These are phyloP conservation scores for Sarcophaga caerulescens DNA, from an alignment of 2,888 invertebrate genomes.

Conservation along the genomic window DNA sequence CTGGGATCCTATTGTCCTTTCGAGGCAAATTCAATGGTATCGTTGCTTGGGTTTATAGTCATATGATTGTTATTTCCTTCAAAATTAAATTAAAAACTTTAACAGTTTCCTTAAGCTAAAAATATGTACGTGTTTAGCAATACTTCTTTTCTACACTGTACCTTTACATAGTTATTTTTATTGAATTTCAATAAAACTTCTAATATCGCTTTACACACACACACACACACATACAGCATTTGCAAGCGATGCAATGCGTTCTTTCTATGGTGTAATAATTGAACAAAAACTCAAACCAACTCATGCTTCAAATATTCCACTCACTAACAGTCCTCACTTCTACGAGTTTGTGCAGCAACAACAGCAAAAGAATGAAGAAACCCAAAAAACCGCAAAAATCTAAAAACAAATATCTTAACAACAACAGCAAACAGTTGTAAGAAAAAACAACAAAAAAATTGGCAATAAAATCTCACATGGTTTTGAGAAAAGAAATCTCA, in stretches of 20 bases:
- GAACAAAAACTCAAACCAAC: constrained; percentile 1
- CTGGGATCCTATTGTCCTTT: no score
- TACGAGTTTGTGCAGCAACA: no score
- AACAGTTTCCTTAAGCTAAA: neutral
- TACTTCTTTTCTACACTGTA: neutral
- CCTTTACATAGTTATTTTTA: neutral
- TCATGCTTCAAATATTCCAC: constrained; percentile 45
- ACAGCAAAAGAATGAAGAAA: constrained; percentile 11
- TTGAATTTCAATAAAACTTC: constrained; percentile 41
- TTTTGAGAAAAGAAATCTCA: constrained; percentile 30
- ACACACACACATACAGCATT: neutral
- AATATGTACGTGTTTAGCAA: no score
- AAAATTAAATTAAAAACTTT: no score
- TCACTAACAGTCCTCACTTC: constrained; percentile 1
- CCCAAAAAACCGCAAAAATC: constrained; percentile 48
- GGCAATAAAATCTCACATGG: constrained; percentile 56
- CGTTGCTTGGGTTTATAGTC: no score
- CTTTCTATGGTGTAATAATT: neutral
- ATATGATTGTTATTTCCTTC: no score
- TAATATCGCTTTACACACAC: constrained; percentile 1
- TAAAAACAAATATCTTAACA: constrained; percentile 34
- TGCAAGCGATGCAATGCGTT: constrained; percentile 23
- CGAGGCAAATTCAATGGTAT: no score
- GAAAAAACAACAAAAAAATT: constrained; percentile 30
- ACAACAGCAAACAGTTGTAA: neutral